Evolutionary conservation across 2,888 invertebrate species (phyloP).

Genomic region (Miltochrista miniata): DNA sequence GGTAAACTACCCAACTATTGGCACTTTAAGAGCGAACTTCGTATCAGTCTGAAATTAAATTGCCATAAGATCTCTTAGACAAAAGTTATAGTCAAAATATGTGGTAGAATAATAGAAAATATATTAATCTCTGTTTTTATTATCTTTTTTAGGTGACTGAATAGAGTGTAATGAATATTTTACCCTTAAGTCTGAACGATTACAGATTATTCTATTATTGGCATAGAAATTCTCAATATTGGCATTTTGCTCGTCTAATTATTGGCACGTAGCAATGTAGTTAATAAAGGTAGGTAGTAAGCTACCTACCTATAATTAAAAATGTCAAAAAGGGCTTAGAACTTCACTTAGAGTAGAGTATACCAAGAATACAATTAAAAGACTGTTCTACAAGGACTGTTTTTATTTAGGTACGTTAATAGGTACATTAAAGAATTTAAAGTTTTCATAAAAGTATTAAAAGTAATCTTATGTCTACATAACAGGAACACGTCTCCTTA

Average conservation of each 20-base stretch:
- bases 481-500: neutral
- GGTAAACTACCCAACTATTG: too few species aligned
- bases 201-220: neutral
- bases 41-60: too few species aligned
- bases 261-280: neutral
- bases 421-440: neutral
- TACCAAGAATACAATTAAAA: neutral
- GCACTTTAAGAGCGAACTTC: too few species aligned
- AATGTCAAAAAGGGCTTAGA: too few species aligned
- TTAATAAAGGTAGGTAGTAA: neutral
- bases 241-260: neutral
- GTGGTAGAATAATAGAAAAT: constrained; percentile 3
- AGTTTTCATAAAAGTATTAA: neutral
- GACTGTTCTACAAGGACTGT: too few species aligned
- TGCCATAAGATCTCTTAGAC: constrained; percentile 2
- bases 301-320: neutral
- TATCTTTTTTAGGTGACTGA: neutral
- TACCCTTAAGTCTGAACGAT: too few species aligned
- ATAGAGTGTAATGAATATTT: neutral
- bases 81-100: constrained; percentile 5
- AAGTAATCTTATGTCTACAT: too few species aligned
- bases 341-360: too few species aligned
- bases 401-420: neutral
- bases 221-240: too few species aligned
- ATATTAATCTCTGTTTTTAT: neutral